Conservation (phyloP, 2,113 vertebrate genomes). For the Microcebus jonahi region DNA sequence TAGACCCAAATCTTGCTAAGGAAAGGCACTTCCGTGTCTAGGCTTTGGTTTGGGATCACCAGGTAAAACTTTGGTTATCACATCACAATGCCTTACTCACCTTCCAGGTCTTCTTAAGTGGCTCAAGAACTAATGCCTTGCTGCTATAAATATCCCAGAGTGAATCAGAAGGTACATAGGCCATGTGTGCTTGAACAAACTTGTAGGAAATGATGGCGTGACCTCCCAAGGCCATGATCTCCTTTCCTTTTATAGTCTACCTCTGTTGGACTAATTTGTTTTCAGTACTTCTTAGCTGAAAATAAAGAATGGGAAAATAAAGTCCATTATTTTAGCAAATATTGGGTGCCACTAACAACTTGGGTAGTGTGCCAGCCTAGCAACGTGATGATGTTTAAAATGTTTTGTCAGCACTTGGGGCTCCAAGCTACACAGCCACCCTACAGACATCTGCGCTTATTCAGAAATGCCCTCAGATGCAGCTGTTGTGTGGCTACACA, state of each 20-base stretch:
- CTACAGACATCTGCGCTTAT: constrained; percentile 67
- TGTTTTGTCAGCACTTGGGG: constrained; percentile 65
- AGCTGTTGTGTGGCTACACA: constrained; percentile 84
- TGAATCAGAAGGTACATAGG: background rate
- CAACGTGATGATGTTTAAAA: constrained; percentile 35
- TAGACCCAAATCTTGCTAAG: background rate
- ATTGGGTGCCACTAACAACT: background rate
- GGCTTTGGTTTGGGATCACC: background rate
- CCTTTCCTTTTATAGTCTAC: background rate
- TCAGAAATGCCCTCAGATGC: constrained; percentile 79
- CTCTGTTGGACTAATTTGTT: background rate
- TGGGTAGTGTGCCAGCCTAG: background rate
- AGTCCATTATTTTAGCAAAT: background rate
- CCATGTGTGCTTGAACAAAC: background rate
- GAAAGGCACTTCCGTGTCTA: background rate
- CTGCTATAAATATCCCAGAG: background rate
- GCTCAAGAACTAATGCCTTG: background rate
- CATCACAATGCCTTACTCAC: background rate
- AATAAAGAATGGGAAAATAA: background rate
- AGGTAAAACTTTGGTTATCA: background rate
- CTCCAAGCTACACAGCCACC: constrained; percentile 66
- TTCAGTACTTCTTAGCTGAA: background rate
- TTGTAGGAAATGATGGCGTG: background rate
- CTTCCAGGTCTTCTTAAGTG: background rate
- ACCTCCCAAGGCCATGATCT: background rate